These are phyloP conservation scores for Cantharis flavilabris DNA, from an alignment of 2,888 invertebrate species.

Conservation along the genomic window DNA sequence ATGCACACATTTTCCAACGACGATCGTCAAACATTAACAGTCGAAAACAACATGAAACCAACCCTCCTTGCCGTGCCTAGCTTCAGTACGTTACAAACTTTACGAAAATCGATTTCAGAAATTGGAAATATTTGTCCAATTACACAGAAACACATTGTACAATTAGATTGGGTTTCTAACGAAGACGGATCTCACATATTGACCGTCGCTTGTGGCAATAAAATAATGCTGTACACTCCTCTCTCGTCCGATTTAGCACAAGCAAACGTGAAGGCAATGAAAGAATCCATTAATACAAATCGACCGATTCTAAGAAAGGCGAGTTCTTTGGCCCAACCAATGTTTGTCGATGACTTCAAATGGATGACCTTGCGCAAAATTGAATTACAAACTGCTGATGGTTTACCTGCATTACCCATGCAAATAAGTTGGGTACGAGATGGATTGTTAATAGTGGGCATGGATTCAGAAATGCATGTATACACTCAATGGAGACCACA, in stretches of 20 bases:
- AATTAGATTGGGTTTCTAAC: constrained; percentile 98
- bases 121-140: constrained; percentile 90
- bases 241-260: constrained; percentile 94
- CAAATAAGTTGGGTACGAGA: constrained; percentile 99
- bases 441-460: constrained; percentile 96
- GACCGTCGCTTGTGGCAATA: constrained; percentile 94
- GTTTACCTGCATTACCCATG: constrained; percentile 95
- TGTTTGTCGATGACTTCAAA: constrained; percentile 89
- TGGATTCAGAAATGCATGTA: constrained; percentile 99
- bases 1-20: constrained; percentile 82
- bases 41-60: constrained; percentile 51
- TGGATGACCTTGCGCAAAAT: constrained; percentile 96
- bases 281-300: constrained; percentile 30
- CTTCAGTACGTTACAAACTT: constrained; percentile 85
- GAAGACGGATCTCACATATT: constrained; percentile 98
- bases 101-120: constrained; percentile 86
- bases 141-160: constrained; percentile 91
- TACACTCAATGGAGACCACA: constrained; percentile 97
- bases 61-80: constrained; percentile 83
- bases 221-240: constrained; percentile 89
- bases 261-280: constrained; percentile 78
- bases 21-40: constrained; percentile 61
- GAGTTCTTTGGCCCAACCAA: constrained; percentile 86
- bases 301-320: constrained; percentile 83
- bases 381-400: constrained; percentile 91